Evolutionary conservation across 2,113 vertebrate genomes (phyloP).

Genomic region (human): DNA sequence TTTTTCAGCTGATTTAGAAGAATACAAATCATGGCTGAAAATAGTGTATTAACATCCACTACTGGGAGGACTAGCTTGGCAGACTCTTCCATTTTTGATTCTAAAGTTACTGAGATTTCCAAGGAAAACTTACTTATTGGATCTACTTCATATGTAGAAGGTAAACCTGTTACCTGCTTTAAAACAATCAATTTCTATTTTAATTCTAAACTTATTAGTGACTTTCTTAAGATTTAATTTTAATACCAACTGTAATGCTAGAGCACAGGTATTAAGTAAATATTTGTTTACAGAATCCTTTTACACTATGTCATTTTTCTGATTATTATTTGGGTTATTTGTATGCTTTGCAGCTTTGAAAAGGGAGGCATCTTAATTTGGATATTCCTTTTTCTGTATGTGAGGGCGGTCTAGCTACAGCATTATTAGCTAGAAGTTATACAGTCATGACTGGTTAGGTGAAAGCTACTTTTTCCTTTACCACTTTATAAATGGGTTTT

Average conservation of each 20-base stretch:
- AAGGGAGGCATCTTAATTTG: background rate
- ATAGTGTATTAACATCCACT: constrained; percentile 86
- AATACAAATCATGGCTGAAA: constrained; percentile 90
- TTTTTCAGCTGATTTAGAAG: constrained; percentile 70
- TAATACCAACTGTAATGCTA: constrained; percentile 7
- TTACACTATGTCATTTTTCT: background rate
- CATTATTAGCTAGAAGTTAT: background rate
- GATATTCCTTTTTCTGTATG: background rate
- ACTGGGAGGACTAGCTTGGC: constrained; percentile 88
- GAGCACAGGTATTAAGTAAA: background rate
- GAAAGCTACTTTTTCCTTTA: background rate
- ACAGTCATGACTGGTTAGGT: background rate
- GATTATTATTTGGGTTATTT: background rate
- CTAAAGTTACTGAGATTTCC: constrained; percentile 90
- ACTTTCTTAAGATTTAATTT: constrained; percentile 3
- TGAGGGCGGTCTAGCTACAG: background rate
- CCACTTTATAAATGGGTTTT: background rate
- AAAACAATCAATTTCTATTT: constrained; percentile 35
- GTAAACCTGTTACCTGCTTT: constrained; percentile 80
- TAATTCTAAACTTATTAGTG: background rate
- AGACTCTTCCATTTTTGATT: constrained; percentile 94
- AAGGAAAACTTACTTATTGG: constrained; percentile 88
- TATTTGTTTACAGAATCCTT: constrained; percentile 11
- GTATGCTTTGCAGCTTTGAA: background rate
- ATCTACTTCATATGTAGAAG: constrained; percentile 85